These are phyloP conservation scores for Ciona savignyi DNA, from an alignment of 23 tunicate genomes.

Conservation along the genomic window DNA sequence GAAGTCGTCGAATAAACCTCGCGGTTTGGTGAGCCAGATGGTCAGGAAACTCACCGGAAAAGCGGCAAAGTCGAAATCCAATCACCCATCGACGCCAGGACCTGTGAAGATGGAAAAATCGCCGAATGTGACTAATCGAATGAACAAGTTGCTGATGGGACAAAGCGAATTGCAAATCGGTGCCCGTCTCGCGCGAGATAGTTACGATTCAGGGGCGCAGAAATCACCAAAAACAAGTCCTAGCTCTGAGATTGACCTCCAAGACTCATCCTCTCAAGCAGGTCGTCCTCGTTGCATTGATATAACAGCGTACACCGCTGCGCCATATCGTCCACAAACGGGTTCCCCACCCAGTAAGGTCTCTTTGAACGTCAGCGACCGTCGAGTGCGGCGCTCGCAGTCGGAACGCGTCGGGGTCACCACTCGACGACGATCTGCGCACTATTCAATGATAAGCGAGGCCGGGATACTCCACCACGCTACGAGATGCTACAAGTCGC, in stretches of 20 bases:
- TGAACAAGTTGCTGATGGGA: conserved; percentile 29
- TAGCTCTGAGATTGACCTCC: background rate
- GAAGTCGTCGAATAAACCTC: no score
- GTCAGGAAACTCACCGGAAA: conserved; percentile 29
- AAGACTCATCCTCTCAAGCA: background rate
- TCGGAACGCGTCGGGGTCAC: conserved; percentile 6
- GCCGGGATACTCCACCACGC: background rate
- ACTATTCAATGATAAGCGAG: no score
- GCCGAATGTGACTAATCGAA: conserved; percentile 4
- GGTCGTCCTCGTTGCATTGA: no score
- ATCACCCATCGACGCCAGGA: background rate
- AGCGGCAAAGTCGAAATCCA: background rate
- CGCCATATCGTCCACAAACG: conserved; percentile 2
- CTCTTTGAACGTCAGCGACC: background rate
- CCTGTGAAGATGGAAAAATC: no score
- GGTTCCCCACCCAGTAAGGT: background rate
- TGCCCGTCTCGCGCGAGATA: background rate
- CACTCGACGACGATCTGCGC: background rate
- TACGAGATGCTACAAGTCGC: background rate
- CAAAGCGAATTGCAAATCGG: background rate
- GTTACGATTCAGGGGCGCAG: background rate
- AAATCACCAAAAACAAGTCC: background rate
- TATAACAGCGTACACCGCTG: no score
- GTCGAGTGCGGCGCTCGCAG: conserved; percentile 12
- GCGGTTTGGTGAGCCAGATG: conserved; percentile 48